phyloP scores from a whole-genome alignment of 2,797 vertebrate species.

The Cyclura pinguis region DNA sequence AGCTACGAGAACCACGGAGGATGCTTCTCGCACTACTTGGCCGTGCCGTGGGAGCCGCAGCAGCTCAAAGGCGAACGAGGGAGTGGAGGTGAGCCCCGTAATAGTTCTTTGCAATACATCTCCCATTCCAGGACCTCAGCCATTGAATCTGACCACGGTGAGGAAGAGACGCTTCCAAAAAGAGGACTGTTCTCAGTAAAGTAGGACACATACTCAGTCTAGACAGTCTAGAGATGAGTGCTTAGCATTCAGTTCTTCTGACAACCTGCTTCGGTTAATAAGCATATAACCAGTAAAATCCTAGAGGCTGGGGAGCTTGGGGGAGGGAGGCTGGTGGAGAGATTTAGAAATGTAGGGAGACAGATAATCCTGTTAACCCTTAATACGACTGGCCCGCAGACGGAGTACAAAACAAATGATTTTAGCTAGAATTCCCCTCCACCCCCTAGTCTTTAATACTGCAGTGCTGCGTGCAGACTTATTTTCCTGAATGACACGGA shows the following conservation, averaged over 20 bases:
- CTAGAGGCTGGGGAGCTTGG: background rate
- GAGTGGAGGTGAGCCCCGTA: no score
- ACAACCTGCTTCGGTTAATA: slow-evolving; percentile 30
- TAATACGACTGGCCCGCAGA: background rate
- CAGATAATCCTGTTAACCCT: slow-evolving; percentile 70
- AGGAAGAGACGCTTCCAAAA: no score
- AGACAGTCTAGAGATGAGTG: background rate
- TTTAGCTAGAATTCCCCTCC: background rate
- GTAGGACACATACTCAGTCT: background rate
- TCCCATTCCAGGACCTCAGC: no score
- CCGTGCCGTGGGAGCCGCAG: no score
- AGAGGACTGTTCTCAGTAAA: no score
- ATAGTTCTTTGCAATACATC: no score
- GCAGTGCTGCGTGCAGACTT: no score
- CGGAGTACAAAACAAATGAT: background rate
- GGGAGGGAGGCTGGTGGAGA: background rate
- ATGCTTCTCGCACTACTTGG: no score
- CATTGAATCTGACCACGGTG: no score
- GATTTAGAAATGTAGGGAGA: slow-evolving; percentile 60
- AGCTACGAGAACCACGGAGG: no score
- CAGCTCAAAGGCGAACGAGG: no score
- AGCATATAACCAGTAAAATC: slow-evolving; percentile 64
- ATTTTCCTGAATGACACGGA: background rate
- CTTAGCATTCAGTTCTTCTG: background rate
- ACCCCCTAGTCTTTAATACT: background rate